Conservation (phyloP, 2,888 invertebrate genomes). For the Nephrotoma guestfalica region DNA sequence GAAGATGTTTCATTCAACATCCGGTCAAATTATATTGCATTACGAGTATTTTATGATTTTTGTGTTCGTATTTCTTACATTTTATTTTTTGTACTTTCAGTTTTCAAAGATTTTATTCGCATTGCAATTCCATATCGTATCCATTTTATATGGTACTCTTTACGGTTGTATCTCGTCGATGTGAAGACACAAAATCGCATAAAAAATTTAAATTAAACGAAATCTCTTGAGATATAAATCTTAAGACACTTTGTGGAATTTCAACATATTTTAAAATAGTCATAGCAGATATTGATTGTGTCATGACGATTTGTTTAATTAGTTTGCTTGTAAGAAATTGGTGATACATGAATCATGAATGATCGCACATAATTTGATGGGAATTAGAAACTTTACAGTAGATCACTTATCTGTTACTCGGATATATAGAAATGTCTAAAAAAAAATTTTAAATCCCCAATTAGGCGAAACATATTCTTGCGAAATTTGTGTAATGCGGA, state of each 20-base stretch:
- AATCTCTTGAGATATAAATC: neutral
- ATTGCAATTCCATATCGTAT: neutral
- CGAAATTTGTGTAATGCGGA: too few relatives aligned
- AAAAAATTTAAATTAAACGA: neutral
- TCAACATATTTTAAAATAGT: too few relatives aligned
- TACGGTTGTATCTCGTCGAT: neutral
- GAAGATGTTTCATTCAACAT: neutral
- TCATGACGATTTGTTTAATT: too few relatives aligned
- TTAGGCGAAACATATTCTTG: too few relatives aligned
- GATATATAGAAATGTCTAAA: too few relatives aligned
- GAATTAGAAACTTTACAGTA: too few relatives aligned
- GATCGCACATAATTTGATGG: too few relatives aligned
- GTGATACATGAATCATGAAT: too few relatives aligned
- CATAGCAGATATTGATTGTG: too few relatives aligned
- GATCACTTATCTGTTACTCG: too few relatives aligned
- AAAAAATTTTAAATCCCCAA: too few relatives aligned
- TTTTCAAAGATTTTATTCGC: neutral
- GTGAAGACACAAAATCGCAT: neutral
- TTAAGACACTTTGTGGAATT: neutral
- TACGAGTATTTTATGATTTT: neutral
- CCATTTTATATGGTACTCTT: neutral
- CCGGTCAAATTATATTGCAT: neutral
- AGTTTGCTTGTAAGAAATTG: too few relatives aligned
- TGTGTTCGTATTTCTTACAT: neutral
- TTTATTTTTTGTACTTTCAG: neutral